Evolutionary conservation across 1,140 invertebrate species (phyloP).

Genomic region (Anastrepha ludens): DNA sequence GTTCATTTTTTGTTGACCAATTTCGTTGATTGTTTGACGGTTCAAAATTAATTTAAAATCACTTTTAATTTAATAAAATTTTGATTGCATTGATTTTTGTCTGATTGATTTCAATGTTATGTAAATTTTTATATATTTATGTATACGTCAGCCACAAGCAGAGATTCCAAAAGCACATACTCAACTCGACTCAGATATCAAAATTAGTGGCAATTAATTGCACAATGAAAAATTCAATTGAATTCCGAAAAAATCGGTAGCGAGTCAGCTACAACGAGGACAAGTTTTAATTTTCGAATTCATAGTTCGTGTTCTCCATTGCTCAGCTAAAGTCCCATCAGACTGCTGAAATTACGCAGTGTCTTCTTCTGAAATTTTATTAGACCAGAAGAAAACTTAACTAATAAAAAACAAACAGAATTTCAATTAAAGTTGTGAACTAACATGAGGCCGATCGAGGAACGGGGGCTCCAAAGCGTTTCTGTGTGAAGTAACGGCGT

Average conservation of each 20-base stretch:
- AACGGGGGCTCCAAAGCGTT: background rate
- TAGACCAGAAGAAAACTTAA: background rate
- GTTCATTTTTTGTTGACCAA: background rate
- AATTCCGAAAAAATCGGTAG: background rate
- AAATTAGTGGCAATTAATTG: background rate
- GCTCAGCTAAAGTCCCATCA: background rate
- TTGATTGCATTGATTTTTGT: too few relatives aligned
- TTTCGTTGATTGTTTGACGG: too few relatives aligned
- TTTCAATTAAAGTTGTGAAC: constrained; percentile 14
- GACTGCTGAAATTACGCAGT: background rate
- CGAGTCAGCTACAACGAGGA: background rate
- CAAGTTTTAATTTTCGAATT: background rate
- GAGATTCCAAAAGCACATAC: too few relatives aligned
- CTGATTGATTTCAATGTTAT: too few relatives aligned
- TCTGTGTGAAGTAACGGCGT: too few relatives aligned
- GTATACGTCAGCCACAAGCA: too few relatives aligned
- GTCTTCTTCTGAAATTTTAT: background rate
- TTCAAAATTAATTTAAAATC: too few relatives aligned
- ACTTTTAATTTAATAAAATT: too few relatives aligned
- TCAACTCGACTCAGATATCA: background rate
- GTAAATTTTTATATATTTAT: too few relatives aligned
- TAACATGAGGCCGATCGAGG: background rate
- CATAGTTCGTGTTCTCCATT: background rate
- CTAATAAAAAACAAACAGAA: background rate
- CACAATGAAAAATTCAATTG: background rate